Evolutionary conservation across 2,888 invertebrate genomes (phyloP).

Genomic region (Dichetophora obliterata): DNA sequence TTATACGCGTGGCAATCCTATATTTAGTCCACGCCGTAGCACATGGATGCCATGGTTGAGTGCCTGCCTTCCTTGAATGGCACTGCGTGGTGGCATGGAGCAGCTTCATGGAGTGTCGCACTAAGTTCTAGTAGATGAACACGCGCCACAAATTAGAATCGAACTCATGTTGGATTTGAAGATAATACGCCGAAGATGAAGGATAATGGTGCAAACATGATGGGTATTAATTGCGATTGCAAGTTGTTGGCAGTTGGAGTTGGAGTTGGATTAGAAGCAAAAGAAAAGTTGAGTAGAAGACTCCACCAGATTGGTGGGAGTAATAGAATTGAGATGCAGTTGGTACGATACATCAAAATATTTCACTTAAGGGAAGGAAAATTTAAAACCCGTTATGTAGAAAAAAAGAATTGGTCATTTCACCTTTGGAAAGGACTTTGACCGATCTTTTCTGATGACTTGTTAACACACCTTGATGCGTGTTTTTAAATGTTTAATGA

Average conservation of each 20-base stretch:
- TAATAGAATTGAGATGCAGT: too few relatives aligned
- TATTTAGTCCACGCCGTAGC: slow-evolving; percentile 15
- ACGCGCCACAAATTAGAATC: slow-evolving; percentile 66
- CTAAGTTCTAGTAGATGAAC: slow-evolving; percentile 33
- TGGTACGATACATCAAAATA: too few relatives aligned
- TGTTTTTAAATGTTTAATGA: too few relatives aligned
- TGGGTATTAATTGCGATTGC: slow-evolving; percentile 60
- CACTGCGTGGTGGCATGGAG: not conserved
- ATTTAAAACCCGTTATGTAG: too few relatives aligned
- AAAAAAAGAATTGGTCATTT: too few relatives aligned
- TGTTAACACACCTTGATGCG: too few relatives aligned
- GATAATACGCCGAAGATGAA: slow-evolving; percentile 34
- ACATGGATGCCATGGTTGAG: not conserved
- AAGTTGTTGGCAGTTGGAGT: slow-evolving; percentile 4
- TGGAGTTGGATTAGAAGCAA: not conserved
- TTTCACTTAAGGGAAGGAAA: too few relatives aligned
- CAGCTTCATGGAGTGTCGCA: not conserved
- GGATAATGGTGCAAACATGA: slow-evolving; percentile 49
- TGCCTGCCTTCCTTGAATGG: not conserved
- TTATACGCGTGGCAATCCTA: slow-evolving; percentile 34
- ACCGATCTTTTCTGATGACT: too few relatives aligned
- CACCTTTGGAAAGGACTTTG: too few relatives aligned
- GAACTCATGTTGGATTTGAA: slow-evolving; percentile 35
- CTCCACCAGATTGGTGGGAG: too few relatives aligned
- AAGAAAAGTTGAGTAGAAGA: too few relatives aligned